Evolutionary conservation across 2,797 vertebrate genomes (phyloP).

Genomic region (Helicolenus hilgendorfi): DNA sequence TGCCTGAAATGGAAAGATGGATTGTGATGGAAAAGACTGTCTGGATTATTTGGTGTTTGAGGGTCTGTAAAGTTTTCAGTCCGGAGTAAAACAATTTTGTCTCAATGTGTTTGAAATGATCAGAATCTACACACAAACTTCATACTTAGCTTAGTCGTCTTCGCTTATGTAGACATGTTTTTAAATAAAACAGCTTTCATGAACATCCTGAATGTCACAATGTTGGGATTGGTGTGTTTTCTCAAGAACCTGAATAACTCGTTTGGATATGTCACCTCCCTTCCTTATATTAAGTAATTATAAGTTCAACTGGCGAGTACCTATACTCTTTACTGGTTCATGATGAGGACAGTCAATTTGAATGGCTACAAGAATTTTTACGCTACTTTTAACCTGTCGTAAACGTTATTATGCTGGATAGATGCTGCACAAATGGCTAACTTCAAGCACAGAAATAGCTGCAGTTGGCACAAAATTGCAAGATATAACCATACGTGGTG

Average conservation of each 20-base stretch:
- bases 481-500: not conserved
- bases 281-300: not conserved
- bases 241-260: constrained; percentile 29
- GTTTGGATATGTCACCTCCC: constrained; percentile 19
- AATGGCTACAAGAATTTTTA: not conserved
- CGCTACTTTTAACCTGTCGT: not conserved
- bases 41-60: not conserved
- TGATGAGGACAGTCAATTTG: not conserved
- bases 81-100: not conserved
- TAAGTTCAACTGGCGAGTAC: not conserved
- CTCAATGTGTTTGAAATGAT: not conserved
- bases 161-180: not conserved
- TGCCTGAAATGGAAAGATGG: not conserved
- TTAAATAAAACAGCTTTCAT: not conserved
- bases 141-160: not conserved
- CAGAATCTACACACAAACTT: not conserved
- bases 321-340: not conserved
- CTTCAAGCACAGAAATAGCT: not conserved
- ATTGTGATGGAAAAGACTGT: not conserved
- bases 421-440: not conserved
- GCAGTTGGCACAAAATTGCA: not conserved
- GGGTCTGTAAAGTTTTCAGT: not conserved
- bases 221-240: constrained; percentile 44
- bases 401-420: not conserved
- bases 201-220: not conserved